Percentiles rank a stretch among this genome's conserved stretches.
Evolutionary conservation across 2,888 invertebrate genomes (phyloP).

Genomic region (Strigamia crassipes): DNA sequence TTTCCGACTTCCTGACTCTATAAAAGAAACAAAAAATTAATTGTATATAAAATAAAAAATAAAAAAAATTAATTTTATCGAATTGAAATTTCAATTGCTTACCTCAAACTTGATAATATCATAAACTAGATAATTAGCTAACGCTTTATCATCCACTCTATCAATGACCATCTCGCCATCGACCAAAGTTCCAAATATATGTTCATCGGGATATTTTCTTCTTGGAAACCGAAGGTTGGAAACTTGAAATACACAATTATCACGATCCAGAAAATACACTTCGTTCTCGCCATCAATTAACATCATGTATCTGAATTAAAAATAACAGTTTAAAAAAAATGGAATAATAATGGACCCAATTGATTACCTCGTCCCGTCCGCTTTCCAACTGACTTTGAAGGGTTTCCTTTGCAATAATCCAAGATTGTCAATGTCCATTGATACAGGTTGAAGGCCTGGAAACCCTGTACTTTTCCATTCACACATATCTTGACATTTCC

Average conservation of each 20-base stretch:
- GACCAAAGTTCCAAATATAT: conserved; percentile 79
- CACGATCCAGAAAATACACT: conserved; percentile 92
- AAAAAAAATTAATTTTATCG: neutral
- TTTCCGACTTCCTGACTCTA: conserved; percentile 75
- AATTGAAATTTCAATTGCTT: conserved; percentile 47
- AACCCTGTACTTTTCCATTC: conserved; percentile 80
- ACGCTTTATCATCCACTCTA: conserved; percentile 71
- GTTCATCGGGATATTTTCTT: conserved; percentile 71
- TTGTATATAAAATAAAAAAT: neutral
- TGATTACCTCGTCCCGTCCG: conserved; percentile 86
- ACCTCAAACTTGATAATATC: conserved; percentile 85
- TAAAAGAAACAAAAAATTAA: conserved; percentile 42
- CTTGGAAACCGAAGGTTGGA: conserved; percentile 78
- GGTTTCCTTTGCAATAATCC: conserved; percentile 74
- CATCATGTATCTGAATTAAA: conserved; percentile 83
- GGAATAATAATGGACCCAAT: neutral
- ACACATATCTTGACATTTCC: conserved; percentile 77
- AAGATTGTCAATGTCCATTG: conserved; percentile 87
- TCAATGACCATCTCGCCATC: conserved; percentile 99
- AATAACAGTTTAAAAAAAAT: neutral
- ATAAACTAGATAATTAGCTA: conserved; percentile 91
- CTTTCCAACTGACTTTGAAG: conserved; percentile 98
- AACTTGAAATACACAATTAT: conserved; percentile 86
- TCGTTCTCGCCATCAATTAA: conserved; percentile 82
- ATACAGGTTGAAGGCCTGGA: conserved; percentile 96